Percentiles rank a stretch among this genome's conserved stretches.
Conservation (phyloP, 1,140 invertebrate genomes). For the Paralvinella palmiformis region DNA sequence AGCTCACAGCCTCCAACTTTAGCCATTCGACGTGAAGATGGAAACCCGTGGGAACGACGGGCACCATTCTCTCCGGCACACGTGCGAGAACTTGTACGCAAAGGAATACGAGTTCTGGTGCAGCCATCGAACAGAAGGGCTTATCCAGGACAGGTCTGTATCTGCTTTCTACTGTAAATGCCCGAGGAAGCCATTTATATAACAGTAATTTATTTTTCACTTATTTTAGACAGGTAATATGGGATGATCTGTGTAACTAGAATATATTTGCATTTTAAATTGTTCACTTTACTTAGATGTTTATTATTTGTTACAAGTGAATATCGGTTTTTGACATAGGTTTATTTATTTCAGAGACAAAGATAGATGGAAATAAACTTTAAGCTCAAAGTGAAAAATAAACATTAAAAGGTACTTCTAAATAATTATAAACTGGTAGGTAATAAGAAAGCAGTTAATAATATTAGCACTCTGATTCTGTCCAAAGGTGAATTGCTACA, state of each 20-base stretch:
- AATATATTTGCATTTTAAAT: background rate
- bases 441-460: no score
- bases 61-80: conserved; percentile 90
- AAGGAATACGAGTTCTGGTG: conserved; percentile 90
- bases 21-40: conserved; percentile 72
- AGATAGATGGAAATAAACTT: no score
- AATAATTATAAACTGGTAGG: no score
- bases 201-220: background rate
- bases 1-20: no score
- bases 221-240: background rate
- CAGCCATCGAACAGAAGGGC: conserved; percentile 96
- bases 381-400: no score
- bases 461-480: no score
- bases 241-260: background rate
- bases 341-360: no score
- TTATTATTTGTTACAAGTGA: background rate
- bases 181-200: background rate
- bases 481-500: no score
- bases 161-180: no score
- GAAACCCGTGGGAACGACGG: conserved; percentile 95
- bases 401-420: no score
- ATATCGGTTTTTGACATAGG: no score
- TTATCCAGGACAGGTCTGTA: conserved; percentile 82
- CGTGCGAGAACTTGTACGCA: conserved; percentile 76
- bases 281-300: background rate